These are phyloP conservation scores for Teinopalpus imperialis DNA, from an alignment of 2,888 invertebrate species.

Conservation along the genomic window DNA sequence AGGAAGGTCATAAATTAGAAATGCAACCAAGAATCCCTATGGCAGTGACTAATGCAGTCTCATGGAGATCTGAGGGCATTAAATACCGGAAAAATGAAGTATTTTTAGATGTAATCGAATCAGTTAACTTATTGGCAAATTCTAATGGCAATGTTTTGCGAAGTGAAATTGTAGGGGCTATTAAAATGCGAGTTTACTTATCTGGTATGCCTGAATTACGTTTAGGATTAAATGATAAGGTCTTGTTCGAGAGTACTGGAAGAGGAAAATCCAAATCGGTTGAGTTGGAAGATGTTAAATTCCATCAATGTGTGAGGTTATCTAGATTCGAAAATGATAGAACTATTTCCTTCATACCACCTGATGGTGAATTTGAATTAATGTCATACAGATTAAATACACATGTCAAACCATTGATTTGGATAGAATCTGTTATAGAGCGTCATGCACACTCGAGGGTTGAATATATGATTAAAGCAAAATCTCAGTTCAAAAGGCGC, in stretches of 20 bases:
- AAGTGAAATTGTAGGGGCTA: constrained; percentile 98
- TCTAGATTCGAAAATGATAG: constrained; percentile 99
- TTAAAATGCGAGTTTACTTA: constrained; percentile 98
- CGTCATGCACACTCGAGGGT: constrained; percentile 98
- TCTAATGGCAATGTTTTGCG: constrained; percentile 98
- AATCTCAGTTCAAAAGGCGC: constrained; percentile 98
- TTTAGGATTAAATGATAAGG: constrained; percentile 98
- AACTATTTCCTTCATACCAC: constrained; percentile 99
- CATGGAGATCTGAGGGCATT: constrained; percentile 99
- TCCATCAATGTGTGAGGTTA: constrained; percentile 98
- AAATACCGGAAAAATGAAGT: constrained; percentile 99
- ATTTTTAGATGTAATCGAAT: constrained; percentile 99
- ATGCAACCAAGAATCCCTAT: constrained; percentile 97
- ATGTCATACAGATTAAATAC: constrained; percentile 99
- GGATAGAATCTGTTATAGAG: constrained; percentile 99
- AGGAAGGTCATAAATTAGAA: constrained; percentile 98
- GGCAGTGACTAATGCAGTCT: constrained; percentile 99
- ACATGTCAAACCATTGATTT: constrained; percentile 98
- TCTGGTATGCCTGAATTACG: constrained; percentile 99
- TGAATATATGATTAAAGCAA: constrained; percentile 99
- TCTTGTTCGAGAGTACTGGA: constrained; percentile 98
- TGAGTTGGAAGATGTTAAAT: constrained; percentile 98
- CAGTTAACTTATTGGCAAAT: constrained; percentile 96
- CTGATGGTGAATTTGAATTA: constrained; percentile 99
- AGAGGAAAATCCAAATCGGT: constrained; percentile 98